phyloP scores from a whole-genome alignment of 2,797 vertebrate species.

The Phoxinus dragarum region DNA sequence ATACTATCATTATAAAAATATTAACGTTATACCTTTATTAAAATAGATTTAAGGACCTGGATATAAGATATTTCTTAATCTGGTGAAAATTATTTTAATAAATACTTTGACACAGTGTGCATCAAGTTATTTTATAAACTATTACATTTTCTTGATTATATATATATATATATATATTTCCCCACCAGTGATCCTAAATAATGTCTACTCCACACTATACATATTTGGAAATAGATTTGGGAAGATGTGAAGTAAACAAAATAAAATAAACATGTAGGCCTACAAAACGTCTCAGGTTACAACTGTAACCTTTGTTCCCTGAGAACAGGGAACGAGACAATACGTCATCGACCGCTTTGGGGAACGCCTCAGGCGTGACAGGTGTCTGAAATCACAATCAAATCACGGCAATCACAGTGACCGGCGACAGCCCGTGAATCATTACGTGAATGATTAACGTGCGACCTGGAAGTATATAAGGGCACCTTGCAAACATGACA shows the following conservation, averaged over 20 bases:
- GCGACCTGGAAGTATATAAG: too few species aligned
- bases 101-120: too few species aligned
- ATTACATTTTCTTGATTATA: not conserved
- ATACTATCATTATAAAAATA: not conserved
- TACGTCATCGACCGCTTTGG: too few species aligned
- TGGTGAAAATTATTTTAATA: not conserved
- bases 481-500: too few species aligned
- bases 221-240: not conserved
- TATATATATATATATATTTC: not conserved
- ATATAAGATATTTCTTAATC: not conserved
- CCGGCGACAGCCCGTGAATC: too few species aligned
- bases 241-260: not conserved
- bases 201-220: not conserved
- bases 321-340: too few species aligned
- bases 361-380: too few species aligned
- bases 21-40: not conserved
- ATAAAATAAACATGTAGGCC: not conserved
- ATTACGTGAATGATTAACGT: too few species aligned
- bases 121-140: not conserved
- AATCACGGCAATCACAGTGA: too few species aligned
- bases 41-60: not conserved
- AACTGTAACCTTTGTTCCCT: too few species aligned
- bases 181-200: not conserved
- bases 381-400: too few species aligned
- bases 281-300: too few species aligned